phyloP scores from a whole-genome alignment of 2,888 invertebrate genomes.

The Cataglyphis livida region DNA sequence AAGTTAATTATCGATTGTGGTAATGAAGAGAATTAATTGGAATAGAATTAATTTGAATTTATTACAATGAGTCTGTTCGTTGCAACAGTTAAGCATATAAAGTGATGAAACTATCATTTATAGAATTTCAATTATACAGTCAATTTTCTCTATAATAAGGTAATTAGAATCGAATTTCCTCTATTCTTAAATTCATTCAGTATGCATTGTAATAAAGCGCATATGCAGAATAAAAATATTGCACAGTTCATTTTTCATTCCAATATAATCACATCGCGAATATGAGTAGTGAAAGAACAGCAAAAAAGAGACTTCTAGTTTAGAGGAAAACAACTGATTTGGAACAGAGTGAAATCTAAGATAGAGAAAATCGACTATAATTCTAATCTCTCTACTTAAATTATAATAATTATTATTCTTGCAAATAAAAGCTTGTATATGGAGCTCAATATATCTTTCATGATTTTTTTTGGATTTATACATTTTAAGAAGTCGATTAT shows the following conservation, averaged over 20 bases:
- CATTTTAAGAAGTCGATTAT: not conserved
- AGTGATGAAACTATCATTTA: not conserved
- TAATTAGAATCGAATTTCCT: not conserved
- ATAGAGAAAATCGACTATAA: not conserved
- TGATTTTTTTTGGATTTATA: not conserved
- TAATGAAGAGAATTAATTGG: not conserved
- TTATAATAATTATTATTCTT: constrained; percentile 5
- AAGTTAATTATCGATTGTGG: constrained; percentile 5
- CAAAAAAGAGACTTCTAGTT: not conserved
- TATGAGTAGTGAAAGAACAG: not conserved
- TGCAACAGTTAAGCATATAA: not conserved
- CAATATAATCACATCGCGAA: not conserved
- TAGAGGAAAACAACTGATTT: not conserved
- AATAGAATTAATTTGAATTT: not conserved
- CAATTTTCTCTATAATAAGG: not conserved
- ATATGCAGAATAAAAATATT: not conserved
- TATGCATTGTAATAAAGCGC: not conserved
- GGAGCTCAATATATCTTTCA: not conserved
- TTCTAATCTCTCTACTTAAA: not conserved
- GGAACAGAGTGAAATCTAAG: not conserved
- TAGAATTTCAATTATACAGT: not conserved
- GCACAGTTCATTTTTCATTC: not conserved
- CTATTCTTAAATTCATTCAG: not conserved
- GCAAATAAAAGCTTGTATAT: not conserved
- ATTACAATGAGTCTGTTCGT: not conserved